Base-by-base conservation (phyloP, 2,113 vertebrate genomes). In the Balaeniceps rex region DNA sequence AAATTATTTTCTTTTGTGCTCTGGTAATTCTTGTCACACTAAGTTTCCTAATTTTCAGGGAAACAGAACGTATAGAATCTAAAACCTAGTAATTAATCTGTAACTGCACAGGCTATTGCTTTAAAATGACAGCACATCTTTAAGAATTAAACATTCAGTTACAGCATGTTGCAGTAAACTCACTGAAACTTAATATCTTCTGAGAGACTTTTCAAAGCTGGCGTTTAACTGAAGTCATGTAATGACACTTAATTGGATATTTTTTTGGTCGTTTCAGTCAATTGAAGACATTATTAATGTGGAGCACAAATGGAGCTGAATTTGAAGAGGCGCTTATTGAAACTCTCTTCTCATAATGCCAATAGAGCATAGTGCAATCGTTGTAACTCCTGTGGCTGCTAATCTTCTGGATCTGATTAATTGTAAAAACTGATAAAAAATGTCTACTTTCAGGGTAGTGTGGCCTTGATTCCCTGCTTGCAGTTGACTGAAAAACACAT, bases 231-330 rank as follows among this genome's bases (percentile, higher is more conserved):
- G 47, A 97, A 96, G 77, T 93, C 52, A 88, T 83, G 66, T 97
- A 97, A 96, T 96, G 90, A 94, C 38, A 95, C 64, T 96, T 96
- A 97, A 96, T 83, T 97, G 83, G 68, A 78, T 64, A 14, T 82
- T 86, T 94, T 93, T 69, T 87, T 44, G 7, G 46, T 78, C 24
- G 77, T 97, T 97, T 95, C 72, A 93, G 81, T 97, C 95, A 96
- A 57, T 74, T 96, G 88, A 93, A 96, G 55, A 38, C 16, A 94
- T 95, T 97, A 93, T 93, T 97, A 95, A 91, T 78, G 76, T 88
- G 46, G 17, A 96, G 31, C 74, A 63, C 38, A 97, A 98, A 87
- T 95, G 74, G 51, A 95, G 78, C n/a, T 94, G 85, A 94, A 97
- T 98, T 97, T 66, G 91, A 95, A 96, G 94, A 96, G 65, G 13